Base-by-base conservation (phyloP, 2,113 vertebrate species). In the Barnardius zonarius region DNA sequence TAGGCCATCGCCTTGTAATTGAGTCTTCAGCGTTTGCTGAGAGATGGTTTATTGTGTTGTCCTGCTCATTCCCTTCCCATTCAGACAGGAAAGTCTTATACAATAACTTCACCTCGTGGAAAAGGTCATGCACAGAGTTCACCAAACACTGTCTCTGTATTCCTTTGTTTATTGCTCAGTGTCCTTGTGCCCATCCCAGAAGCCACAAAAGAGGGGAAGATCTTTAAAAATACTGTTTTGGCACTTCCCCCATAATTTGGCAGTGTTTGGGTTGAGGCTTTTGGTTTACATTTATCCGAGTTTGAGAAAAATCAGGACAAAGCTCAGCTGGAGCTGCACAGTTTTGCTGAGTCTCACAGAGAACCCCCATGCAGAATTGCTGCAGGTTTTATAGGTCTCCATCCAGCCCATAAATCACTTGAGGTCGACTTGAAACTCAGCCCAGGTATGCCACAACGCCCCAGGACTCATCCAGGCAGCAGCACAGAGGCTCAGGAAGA, bases 71-170 rank as follows among this genome's bases (percentile, higher is more conserved):
- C 62, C 93, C 77, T 95, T 86, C 80, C 93, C 90, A 75, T 78
- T 86, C 73, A 93, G 90, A 78, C 90, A 95, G 93, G 73, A 79
- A 97, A 72, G 86, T 69, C 92, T 96, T 95, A 91, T 95, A 93
- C 95, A 97, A 96, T 88, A 91, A 93, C 76, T 96, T 96, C 95
- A 96, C 96, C 93, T 89, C 83, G 15, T 49, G 57, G 66, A 95
- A 90, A 81, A 92, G 96, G 95, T 96, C 96, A 73, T 31, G 74
- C 31, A 7, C 90, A 66, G 81, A 52, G 93, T 73, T 96, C 95
- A 96, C 83, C 86, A 79, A 92, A 86, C 76, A 68, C 73, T 93
- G 79, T 70, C 88, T 93, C 63, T 86, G 31, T 77, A 8, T 28
- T 93, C 88, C 72, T 90, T 96, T 95, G 93, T 92, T 96, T 94